Conservation (phyloP, 2,797 vertebrate species). For the Percopsis omiscomaycus region DNA sequence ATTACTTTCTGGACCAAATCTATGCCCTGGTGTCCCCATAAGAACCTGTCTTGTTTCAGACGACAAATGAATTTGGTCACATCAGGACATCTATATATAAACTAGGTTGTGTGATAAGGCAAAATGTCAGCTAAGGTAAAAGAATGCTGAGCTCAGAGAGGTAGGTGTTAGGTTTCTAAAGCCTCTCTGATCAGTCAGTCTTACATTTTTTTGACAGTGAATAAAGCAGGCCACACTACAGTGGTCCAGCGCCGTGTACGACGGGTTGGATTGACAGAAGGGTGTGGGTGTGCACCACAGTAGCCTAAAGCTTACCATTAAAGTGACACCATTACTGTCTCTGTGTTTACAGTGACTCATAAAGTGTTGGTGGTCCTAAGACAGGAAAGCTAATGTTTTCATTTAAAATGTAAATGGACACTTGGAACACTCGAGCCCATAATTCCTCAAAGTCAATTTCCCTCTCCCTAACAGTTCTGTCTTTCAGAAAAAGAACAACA, state of each 20-base stretch:
- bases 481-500: constrained; percentile 32
- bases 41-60: neutral
- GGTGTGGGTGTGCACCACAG: constrained; percentile 12
- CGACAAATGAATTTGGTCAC: neutral
- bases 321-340: constrained; percentile 51
- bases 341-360: constrained; percentile 57
- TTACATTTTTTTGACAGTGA: too few relatives aligned
- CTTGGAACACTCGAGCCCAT: constrained; percentile 46
- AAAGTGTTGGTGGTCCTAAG: constrained; percentile 45
- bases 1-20: too few relatives aligned
- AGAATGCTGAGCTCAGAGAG: neutral
- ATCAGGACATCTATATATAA: neutral
- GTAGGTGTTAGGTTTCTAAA: neutral
- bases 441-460: constrained; percentile 48
- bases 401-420: constrained; percentile 67
- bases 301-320: constrained; percentile 37
- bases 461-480: constrained; percentile 1
- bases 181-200: neutral
- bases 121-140: neutral
- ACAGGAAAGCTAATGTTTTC: constrained; percentile 50
- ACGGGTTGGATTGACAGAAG: constrained; percentile 25
- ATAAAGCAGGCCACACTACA: neutral
- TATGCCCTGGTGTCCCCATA: too few relatives aligned
- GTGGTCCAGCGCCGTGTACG: neutral
- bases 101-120: neutral